phyloP scores from a whole-genome alignment of 1,140 invertebrate genomes.

The Halesus radiatus region DNA sequence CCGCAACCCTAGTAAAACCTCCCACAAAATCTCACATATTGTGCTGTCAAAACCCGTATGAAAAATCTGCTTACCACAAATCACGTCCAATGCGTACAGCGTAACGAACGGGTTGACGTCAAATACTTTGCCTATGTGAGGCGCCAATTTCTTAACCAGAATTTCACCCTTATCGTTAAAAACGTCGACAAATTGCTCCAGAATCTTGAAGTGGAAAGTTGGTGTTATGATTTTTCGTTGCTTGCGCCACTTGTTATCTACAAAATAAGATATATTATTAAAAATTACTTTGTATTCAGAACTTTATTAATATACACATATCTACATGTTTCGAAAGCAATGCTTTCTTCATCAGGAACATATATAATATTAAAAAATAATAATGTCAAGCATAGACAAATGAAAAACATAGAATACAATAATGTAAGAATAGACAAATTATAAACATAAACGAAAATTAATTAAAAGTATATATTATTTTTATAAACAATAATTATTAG shows the following conservation, averaged over 20 bases:
- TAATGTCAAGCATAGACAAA: no score
- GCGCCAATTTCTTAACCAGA: slow-evolving; percentile 76
- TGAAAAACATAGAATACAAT: no score
- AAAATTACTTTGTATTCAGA: no score
- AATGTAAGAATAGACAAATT: no score
- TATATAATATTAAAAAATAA: no score
- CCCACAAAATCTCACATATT: not conserved
- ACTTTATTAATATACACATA: no score
- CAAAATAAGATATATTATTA: not conserved
- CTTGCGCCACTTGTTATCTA: slow-evolving; percentile 50
- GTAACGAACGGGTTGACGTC: slow-evolving; percentile 82
- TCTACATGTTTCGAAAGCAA: no score
- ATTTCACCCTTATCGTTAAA: slow-evolving; percentile 81
- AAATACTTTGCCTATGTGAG: slow-evolving; percentile 69
- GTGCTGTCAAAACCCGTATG: not conserved
- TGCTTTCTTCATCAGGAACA: no score
- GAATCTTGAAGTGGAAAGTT: slow-evolving; percentile 89
- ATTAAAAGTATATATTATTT: no score
- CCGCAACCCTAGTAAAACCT: no score
- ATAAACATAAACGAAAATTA: no score
- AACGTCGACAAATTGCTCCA: slow-evolving; percentile 86
- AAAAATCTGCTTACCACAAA: slow-evolving; percentile 75
- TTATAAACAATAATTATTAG: no score
- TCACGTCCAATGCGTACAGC: slow-evolving; percentile 84
- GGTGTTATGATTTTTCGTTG: slow-evolving; percentile 73